These are phyloP conservation scores for Microcaecilia unicolor DNA, from an alignment of 2,797 vertebrate species.

Conservation along the genomic window DNA sequence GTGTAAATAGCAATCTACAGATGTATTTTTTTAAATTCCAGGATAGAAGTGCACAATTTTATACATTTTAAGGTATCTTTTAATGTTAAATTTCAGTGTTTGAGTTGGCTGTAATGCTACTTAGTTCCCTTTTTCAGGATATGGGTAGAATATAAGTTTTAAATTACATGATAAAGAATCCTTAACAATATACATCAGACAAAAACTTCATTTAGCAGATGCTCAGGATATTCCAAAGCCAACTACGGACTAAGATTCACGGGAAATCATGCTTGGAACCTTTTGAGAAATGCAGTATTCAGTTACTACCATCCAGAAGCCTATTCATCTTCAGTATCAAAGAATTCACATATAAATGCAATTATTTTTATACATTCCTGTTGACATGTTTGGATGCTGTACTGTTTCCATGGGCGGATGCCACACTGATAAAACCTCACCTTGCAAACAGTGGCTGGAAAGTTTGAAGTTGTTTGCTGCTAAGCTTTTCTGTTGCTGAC, in stretches of 20 bases:
- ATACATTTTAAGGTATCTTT: no score
- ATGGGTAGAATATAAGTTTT: no score
- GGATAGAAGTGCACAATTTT: no score
- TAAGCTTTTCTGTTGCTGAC: constrained; percentile 37
- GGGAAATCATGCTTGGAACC: no score
- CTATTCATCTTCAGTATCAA: constrained; percentile 14
- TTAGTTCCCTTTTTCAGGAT: no score
- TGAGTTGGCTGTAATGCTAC: no score
- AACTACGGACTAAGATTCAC: constrained; percentile 68
- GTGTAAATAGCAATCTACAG: no score
- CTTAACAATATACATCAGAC: constrained; percentile 63
- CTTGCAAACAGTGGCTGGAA: constrained; percentile 2
- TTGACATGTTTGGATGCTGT: constrained; percentile 15
- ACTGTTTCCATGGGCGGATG: constrained; percentile 1
- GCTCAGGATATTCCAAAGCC: constrained; percentile 77
- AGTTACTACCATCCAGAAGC: no score
- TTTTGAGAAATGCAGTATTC: no score
- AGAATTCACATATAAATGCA: constrained; percentile 19
- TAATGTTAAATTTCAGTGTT: no score
- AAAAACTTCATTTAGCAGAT: constrained; percentile 90
- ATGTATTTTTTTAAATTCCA: no score
- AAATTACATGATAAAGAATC: no score
- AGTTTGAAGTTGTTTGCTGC: constrained; percentile 22
- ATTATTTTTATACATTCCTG: constrained; percentile 24
- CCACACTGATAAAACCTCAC: neutral